Conservation (phyloP, 1,140 invertebrate genomes). For the Fopius arisanus region DNA sequence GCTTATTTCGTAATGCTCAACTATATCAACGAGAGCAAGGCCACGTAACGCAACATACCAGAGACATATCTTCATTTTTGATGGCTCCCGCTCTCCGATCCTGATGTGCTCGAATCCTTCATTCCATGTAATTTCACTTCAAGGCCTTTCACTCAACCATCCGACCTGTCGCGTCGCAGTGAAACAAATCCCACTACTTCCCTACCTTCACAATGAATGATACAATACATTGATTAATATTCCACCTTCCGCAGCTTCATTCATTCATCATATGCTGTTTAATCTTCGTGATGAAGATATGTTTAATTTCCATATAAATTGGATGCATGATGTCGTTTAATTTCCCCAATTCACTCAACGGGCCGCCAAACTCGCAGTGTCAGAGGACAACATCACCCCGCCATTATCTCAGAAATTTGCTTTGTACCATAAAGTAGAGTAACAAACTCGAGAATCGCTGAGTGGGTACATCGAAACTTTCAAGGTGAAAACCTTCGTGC, state of each 20-base stretch:
- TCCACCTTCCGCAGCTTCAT: neutral
- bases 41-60: conserved; percentile 18
- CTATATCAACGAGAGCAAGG: conserved; percentile 53
- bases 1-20: conserved; percentile 42
- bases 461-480: neutral
- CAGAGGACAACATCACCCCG: neutral
- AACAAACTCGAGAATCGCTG: neutral
- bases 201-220: neutral
- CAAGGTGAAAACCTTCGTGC: neutral
- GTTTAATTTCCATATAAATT: neutral
- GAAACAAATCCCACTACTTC: neutral
- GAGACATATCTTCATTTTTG: conserved; percentile 4
- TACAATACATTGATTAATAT: neutral
- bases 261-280: neutral
- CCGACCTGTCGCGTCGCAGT: neutral
- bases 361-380: neutral
- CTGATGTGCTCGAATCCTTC: neutral
- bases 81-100: neutral
- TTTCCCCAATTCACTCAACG: neutral
- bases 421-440: neutral
- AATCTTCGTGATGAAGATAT: neutral
- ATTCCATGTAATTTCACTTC: conserved; percentile 26
- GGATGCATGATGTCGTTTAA: neutral
- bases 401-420: neutral
- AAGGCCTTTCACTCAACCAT: conserved; percentile 16